Evolutionary conservation across 1,140 invertebrate genomes (phyloP), one percentile per base, ranked within the genome.

Genomic region (Aphelenchoides avenae): DNA sequence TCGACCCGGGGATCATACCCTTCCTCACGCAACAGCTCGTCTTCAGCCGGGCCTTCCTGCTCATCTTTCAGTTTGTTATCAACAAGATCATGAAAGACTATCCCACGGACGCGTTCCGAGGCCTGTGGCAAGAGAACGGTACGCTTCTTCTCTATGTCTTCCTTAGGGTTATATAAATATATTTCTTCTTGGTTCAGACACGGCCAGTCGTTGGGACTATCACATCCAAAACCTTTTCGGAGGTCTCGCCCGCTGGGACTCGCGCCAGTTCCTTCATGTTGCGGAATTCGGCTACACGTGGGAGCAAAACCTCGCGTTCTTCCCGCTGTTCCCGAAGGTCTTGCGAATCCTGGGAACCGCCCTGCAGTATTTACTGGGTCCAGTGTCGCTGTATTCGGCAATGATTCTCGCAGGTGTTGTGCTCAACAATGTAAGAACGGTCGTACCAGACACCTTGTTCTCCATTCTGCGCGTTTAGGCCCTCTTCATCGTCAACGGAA

Each of bases 21-120:
- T n/a, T n/a, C n/a, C n/a, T 52, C n/a, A 56, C 26, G 13, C 48
- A 51, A 22, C 65, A 71, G 51, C 34, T 67, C 5, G 47, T 67
- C 22, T 51, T 43, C 42, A 57, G 57, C n/a, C 24, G 65, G 41
- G 15, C 66, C 4, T 33, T 70, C 37, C 30, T 67, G 7, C 39
- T 67, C 2, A 13, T 53, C 3, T 52, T 67, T 48, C 65, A 67
- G 46, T 70, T 34, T 41, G 30, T 53, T 37, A 56, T 70, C 39
- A 70, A 70, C 18, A 40, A 39, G 30, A 40, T 67, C 24, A 53
- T 67, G 42, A 15, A 18, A 2, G 65, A 67, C 41, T 39, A 27
- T 9, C 62, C 65, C n/a, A 68, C 65, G 1, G 65, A 68, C 49
- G 65, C 65, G 24, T 68, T 68, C 64, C 70, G 66, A 50, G 65